These are phyloP conservation scores for Rhinolophus sinicus DNA, from an alignment of 2,113 vertebrate species.

Conservation along the genomic window DNA sequence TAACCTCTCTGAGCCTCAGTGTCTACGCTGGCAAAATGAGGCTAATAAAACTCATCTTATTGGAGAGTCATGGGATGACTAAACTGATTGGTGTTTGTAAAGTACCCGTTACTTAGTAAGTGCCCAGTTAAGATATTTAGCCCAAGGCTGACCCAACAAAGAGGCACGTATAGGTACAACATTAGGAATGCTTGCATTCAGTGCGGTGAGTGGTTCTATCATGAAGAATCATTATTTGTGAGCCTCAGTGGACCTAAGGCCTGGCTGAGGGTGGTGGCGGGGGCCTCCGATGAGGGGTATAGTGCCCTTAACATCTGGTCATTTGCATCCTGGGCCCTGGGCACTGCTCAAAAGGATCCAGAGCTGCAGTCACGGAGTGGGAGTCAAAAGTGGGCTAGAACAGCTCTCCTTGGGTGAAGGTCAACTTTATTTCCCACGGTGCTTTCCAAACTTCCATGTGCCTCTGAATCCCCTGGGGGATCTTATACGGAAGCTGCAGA, in stretches of 20 bases:
- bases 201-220: not conserved
- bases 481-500: not conserved
- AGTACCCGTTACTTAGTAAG: not conserved
- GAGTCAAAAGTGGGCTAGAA: not conserved
- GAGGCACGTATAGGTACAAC: not conserved
- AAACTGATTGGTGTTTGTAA: not conserved
- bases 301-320: too few relatives aligned
- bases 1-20: not conserved
- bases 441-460: not conserved
- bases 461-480: not conserved
- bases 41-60: not conserved
- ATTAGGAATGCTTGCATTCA: not conserved
- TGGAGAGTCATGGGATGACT: not conserved
- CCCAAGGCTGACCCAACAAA: not conserved
- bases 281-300: too few relatives aligned
- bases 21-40: constrained; percentile 8
- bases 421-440: not conserved
- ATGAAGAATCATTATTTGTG: not conserved
- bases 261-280: not conserved
- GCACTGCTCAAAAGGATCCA: not conserved
- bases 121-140: not conserved
- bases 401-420: not conserved
- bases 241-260: not conserved
- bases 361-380: not conserved
- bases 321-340: not conserved